Conservation (phyloP, 2,113 vertebrate species). For the Serilophus lunatus region DNA sequence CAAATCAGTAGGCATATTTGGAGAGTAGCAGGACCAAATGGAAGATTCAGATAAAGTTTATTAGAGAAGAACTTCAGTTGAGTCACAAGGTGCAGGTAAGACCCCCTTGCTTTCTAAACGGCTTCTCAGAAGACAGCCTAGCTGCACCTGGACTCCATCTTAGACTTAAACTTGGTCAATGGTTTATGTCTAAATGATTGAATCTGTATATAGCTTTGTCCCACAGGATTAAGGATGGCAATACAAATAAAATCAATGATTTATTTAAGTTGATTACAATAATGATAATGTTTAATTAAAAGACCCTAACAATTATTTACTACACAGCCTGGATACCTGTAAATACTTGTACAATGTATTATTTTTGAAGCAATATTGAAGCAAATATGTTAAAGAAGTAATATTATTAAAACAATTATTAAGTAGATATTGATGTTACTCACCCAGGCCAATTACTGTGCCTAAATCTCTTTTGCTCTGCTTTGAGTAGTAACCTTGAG, state of each 20-base stretch:
- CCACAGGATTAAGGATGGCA: background rate
- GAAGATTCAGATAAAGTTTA: background rate
- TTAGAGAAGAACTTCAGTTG: rapidly evolving
- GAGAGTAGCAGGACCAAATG: background rate
- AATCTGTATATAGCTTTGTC: background rate
- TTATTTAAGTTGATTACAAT: background rate
- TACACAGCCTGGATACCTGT: too few relatives aligned
- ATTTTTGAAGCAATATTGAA: background rate
- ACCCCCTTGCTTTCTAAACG: background rate
- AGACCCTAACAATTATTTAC: background rate
- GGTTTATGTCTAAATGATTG: background rate
- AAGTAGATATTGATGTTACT: background rate
- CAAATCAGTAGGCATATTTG: background rate
- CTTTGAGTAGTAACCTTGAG: background rate
- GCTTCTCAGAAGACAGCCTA: background rate
- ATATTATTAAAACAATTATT: background rate
- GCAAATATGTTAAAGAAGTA: background rate
- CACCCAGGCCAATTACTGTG: background rate
- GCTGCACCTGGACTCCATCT: background rate
- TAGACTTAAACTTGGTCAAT: background rate
- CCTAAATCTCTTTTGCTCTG: background rate
- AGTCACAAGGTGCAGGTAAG: background rate
- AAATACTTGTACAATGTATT: background rate
- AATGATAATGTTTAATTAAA: background rate
- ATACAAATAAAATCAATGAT: background rate